Conservation (phyloP, 2,797 vertebrate genomes). For the Parauchenoglanis ngamensis region DNA sequence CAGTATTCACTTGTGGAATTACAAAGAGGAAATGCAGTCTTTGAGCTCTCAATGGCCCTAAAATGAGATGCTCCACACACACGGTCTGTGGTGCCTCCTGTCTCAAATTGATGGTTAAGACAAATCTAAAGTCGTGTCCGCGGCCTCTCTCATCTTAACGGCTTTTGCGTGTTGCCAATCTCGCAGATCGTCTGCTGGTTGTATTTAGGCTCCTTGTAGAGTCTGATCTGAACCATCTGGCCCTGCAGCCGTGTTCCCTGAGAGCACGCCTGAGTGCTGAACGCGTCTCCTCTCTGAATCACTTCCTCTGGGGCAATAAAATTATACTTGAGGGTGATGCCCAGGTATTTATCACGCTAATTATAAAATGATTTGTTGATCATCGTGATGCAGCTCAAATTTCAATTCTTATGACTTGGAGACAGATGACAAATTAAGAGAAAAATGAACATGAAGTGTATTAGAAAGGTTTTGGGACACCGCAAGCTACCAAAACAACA, state of each 20-base stretch:
- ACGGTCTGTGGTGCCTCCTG: not conserved
- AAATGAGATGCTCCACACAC: not conserved
- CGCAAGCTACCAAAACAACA: not conserved
- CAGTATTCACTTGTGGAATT: not conserved
- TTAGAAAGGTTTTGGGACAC: not conserved
- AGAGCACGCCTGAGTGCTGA: constrained; percentile 17
- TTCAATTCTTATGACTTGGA: not conserved
- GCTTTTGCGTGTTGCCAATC: constrained; percentile 7
- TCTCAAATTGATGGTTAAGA: not conserved
- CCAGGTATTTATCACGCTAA: not conserved
- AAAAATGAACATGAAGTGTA: not conserved
- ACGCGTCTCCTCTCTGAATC: not conserved
- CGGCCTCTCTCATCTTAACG: constrained; percentile 26
- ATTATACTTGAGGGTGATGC: not conserved
- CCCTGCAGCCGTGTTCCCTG: not conserved
- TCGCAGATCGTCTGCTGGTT: constrained; percentile 26
- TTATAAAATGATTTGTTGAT: not conserved
- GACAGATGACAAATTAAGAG: not conserved
- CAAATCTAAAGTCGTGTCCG: constrained; percentile 22
- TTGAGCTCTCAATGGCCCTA: not conserved
- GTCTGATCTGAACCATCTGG: constrained; percentile 50
- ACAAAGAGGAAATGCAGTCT: not conserved
- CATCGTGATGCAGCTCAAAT: not conserved
- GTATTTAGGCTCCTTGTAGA: constrained; percentile 35
- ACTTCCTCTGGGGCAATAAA: not conserved